Evolutionary conservation across 2,797 vertebrate species (phyloP), one percentile per base, ranked within the genome.

Genomic region (Todus mexicanus): DNA sequence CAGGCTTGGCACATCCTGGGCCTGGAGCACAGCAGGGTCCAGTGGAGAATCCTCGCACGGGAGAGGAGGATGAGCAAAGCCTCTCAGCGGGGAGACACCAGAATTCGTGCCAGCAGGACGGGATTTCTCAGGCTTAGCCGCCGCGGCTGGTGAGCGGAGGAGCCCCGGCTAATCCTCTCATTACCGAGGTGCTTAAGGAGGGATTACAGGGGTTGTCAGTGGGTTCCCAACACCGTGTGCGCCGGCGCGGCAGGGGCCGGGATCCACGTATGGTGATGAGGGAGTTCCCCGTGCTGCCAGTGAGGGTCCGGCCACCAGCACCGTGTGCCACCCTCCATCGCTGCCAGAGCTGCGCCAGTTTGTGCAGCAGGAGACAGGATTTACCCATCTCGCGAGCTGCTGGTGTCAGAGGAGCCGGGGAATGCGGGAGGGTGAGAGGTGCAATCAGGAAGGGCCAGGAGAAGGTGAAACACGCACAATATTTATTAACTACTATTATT

Each of bases 231-330:
- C 51, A 43, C 50, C 6, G 11, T 17, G 48, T 50, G 48, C 48
- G 7, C 16, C 40, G 5, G 40, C 40, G 23, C 25, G 47, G 47
- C 23, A 23, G 47, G 7, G 18, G 29, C 19, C 29, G 11, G 51
- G 29, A n/a, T 29, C 51, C 51, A 54, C 16, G 29, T 29, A 12
- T 31, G 51, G 19, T 7, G 12, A 18, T 0, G 23, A 50, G 73
- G 59, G 63, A 26, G 11, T 7, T 70, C 38, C 57, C 63, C 0
- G 9, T 11, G 42, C 20, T 2, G 0, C 40, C 1, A 3, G 70
- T 0, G 3, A 6, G 19, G 53, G 3, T 4, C 54, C 1, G 7
- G 70, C 37, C 3, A 6, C 16, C 7, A 1, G 15, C 38, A 12
- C 38, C 4, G 1, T 3, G 26, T 5, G 43, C 37, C 20, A 1